Percentiles rank a stretch among this genome's conserved stretches.
These are phyloP conservation scores for Paracyclopina nana DNA, from an alignment of 1,140 invertebrate genomes.

Conservation along the genomic window DNA sequence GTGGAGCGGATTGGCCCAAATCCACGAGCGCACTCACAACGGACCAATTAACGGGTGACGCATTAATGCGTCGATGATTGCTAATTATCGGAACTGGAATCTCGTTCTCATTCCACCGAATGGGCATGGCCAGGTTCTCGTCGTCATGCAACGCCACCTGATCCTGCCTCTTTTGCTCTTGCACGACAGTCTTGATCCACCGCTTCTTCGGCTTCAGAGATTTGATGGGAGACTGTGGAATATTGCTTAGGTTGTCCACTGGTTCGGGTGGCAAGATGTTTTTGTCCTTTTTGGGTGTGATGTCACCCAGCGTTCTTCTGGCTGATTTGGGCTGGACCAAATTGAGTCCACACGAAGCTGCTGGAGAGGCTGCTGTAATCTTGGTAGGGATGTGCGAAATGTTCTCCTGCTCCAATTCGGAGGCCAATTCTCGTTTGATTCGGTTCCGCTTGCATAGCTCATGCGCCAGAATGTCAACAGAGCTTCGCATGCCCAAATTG, in stretches of 20 bases:
- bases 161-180: constrained; percentile 1
- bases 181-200: constrained; percentile 3
- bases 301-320: constrained; percentile 13
- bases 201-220: constrained; percentile 4
- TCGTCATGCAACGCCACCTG: background rate
- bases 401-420: constrained; percentile 2
- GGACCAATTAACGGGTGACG: no score
- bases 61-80: no score
- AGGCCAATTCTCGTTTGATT: background rate
- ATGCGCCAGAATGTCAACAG: background rate
- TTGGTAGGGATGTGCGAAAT: background rate
- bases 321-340: background rate
- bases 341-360: no score
- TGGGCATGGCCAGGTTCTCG: constrained; percentile 9
- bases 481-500: background rate
- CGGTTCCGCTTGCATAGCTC: background rate
- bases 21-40: no score
- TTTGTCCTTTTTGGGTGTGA: background rate
- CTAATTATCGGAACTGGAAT: no score
- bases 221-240: background rate
- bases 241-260: background rate
- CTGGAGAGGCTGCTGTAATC: no score
- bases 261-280: background rate
- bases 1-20: no score
- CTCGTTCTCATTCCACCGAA: constrained; percentile 9